Evolutionary conservation across 2,888 invertebrate genomes (phyloP).

Genomic region (Papilio protenor): DNA sequence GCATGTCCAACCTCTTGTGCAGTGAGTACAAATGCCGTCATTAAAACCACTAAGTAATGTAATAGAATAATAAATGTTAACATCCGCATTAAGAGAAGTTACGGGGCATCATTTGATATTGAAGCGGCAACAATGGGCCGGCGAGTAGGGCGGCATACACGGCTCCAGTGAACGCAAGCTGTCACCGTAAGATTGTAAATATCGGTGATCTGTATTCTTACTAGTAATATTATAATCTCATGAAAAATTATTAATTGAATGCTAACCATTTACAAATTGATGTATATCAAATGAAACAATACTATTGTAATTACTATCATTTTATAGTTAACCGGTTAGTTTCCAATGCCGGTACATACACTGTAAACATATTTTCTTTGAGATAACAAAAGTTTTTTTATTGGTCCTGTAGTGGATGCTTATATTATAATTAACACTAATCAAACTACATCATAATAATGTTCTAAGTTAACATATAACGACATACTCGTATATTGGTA

Average conservation of each 20-base stretch:
- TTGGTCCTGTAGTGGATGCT: not conserved
- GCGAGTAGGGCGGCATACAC: conserved; percentile 70
- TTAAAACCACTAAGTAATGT: conserved; percentile 62
- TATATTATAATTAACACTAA: not conserved
- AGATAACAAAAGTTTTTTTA: not conserved
- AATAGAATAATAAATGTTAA: conserved; percentile 81
- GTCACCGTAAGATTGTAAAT: conserved; percentile 2
- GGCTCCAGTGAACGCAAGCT: conserved; percentile 61
- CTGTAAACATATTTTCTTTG: not conserved
- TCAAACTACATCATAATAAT: not conserved
- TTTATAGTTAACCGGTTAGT: not conserved
- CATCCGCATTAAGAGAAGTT: conserved; percentile 80
- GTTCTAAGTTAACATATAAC: not conserved
- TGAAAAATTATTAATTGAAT: not conserved
- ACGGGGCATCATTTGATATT: conserved; percentile 75
- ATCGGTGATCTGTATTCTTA: not conserved
- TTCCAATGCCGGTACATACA: not conserved
- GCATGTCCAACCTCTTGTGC: not conserved
- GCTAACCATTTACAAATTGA: not conserved
- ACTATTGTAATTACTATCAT: not conserved
- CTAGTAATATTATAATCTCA: not conserved
- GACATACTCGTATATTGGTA: not conserved
- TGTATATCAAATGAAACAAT: not conserved
- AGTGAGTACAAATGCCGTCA: conserved; percentile 46
- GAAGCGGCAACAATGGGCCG: conserved; percentile 73